These are phyloP conservation scores for Podarcis lilfordi DNA, from an alignment of 2,797 vertebrate genomes.

Conservation along the genomic window DNA sequence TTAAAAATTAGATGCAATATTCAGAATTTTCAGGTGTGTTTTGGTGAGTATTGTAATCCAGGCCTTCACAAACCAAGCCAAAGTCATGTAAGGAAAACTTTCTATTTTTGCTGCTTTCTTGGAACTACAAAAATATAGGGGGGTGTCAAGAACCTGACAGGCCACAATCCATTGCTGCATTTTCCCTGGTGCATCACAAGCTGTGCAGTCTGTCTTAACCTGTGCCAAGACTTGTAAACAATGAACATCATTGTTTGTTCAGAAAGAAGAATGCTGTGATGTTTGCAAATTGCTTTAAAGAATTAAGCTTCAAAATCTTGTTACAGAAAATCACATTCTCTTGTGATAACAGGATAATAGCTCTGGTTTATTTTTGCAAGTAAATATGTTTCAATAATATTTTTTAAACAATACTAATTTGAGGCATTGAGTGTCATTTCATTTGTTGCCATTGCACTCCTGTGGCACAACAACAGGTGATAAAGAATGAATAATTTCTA, in stretches of 20 bases:
- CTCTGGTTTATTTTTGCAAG: neutral
- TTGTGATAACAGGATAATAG: neutral
- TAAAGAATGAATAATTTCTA: constrained; percentile 1
- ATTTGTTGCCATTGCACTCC: neutral
- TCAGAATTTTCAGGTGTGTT: neutral
- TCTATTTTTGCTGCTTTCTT: neutral
- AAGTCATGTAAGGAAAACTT: no score
- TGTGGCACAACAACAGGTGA: neutral
- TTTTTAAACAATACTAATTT: neutral
- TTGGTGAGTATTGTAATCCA: neutral
- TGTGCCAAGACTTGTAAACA: neutral
- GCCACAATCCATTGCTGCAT: neutral
- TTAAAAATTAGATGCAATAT: neutral
- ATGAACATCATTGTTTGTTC: neutral
- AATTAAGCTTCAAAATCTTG: neutral
- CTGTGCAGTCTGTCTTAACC: neutral
- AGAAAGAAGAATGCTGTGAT: neutral
- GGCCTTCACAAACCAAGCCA: no score
- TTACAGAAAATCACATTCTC: neutral
- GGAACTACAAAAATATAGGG: neutral
- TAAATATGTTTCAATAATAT: neutral
- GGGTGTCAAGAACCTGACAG: neutral
- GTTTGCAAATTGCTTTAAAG: neutral
- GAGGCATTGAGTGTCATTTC: neutral
- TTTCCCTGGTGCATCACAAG: neutral